Percentiles rank a stretch among this genome's conserved stretches.
phyloP scores from a whole-genome alignment of 2,113 vertebrate genomes.

The Neodontobutis hainanensis region DNA sequence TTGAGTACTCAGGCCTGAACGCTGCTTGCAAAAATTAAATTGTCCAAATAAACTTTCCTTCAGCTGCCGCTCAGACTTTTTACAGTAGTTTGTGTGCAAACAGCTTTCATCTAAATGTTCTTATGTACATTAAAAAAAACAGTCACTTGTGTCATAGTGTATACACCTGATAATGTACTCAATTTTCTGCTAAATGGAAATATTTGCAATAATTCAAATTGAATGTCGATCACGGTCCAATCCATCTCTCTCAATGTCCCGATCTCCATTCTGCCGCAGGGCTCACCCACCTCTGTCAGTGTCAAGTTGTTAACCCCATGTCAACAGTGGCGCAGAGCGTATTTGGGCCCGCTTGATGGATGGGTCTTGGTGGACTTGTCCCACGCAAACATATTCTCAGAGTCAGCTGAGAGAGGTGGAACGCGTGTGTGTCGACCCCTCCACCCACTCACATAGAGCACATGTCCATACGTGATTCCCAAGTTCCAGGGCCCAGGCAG shows the following conservation, averaged over 20 bases:
- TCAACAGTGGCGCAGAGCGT: constrained; percentile 77
- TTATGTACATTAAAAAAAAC: constrained; percentile 18
- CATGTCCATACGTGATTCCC: constrained; percentile 28
- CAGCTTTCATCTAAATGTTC: constrained; percentile 25
- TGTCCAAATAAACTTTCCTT: not conserved
- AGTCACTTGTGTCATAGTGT: constrained; percentile 12
- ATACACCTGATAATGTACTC: constrained; percentile 47
- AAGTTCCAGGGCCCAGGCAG: constrained; percentile 20
- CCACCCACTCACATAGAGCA: constrained; percentile 52
- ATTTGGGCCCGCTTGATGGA: constrained; percentile 80
- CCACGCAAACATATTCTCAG: constrained; percentile 79
- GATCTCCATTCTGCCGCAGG: constrained; percentile 44
- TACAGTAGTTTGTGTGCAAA: constrained; percentile 14
- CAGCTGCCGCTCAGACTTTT: constrained; percentile 9
- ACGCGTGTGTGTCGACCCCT: constrained; percentile 50
- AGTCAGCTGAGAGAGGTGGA: constrained; percentile 76
- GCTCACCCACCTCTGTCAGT: constrained; percentile 77
- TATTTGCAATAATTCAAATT: constrained; percentile 77
- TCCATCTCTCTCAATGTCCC: constrained; percentile 66
- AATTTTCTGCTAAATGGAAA: constrained; percentile 70
- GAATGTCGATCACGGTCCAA: constrained; percentile 71
- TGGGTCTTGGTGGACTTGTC: constrained; percentile 82
- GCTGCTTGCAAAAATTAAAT: not conserved
- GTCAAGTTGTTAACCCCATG: constrained; percentile 86
- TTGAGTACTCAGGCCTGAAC: not conserved